Base-by-base conservation (phyloP, 1,140 invertebrate species). In the Trinorchestia longiramus region DNA sequence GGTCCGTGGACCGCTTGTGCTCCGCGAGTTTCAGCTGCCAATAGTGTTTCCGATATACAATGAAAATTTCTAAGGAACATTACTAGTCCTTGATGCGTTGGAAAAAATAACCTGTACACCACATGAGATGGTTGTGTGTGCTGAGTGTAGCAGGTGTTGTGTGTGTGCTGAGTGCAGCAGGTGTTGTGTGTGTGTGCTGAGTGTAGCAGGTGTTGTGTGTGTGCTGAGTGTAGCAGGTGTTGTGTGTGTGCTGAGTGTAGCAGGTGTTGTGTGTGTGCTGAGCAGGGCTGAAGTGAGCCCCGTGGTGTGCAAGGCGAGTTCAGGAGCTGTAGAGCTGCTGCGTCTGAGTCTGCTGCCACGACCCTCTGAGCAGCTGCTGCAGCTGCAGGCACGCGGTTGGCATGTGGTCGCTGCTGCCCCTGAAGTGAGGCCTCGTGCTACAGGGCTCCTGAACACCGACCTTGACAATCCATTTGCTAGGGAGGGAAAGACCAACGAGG, bases 271-370 rank as follows among this genome's bases (percentile, higher is more conserved):
- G 62, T 3, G 47, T 8, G 62, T 3, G 47, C 17, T 47, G 41
- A 6, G 40, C 92, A 94, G 92, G 8, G 92, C 92, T 28, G 92
- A 94, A 40, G 36, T 94, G 23, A 94, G 44, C 40, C 92, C 92
- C 3, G 92, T 94, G 44, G 92, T 94, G 92, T 47, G 92, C 92
- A 94, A 94, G 43, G 92, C 92, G 3, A 94, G 92, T n/a, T 94
- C 92, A 8, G 92, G 92, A 3, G 92, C 92, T 47, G 43, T 40
- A 15, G 92, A 94, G 44, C 44, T 94, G 44, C 44, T 94, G 44
- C 92, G 41, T n/a, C 41, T 94, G 43, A 94, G 92, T n/a, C 19
- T 94, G 43, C 43, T 94, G 92, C 92, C 92, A 11, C 44, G 92
- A 17, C 92, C 92, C 0, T 45, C 92, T n/a, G 92, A 45, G 43